Evolutionary conservation across 1,140 invertebrate genomes (phyloP), one percentile per base, ranked within the genome.

Genomic region (Drosophila kikkawai): DNA sequence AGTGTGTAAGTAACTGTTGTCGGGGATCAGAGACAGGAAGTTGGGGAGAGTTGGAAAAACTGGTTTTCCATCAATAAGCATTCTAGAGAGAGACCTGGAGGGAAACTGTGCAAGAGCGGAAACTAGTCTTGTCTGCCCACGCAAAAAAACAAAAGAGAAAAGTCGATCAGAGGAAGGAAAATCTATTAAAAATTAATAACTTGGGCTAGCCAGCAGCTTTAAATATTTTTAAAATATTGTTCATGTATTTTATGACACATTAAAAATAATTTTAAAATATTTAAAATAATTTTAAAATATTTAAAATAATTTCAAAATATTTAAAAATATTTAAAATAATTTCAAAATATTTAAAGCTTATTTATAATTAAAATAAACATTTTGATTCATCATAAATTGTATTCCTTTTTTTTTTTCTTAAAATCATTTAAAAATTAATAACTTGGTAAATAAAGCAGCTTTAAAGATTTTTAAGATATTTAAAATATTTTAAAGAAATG

Each of bases 1-100:
- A 56, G 36, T 56, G 53, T 56, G 55, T 57, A 22, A 22, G 22
- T 70, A 68, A 70, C 67, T 55, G 63, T 70, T 70, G 51, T 55
- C 12, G 29, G 36, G 44, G 45, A 19, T 22, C 26, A 8, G 37
- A 39, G 59, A 48, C 48, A 69, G 67, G 67, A 68, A 45, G 67
- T 56, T 17, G 47, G 61, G 26, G 13, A 39, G 56, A 58, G 59
- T n/a, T 66, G 22, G 47, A 37, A 69, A 51, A 70, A 70, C 67
- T 70, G 48, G 67, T 50, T 70, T 67, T 68, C 15, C 48, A 29
- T 36, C 61, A 36, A 19, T 22, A 32, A 53, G 42, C 29, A 26
- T 66, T 66, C 63, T 65, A 19, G 32, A 36, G 17, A 36, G 17
- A 39, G 58, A 34, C 6, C 32, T 1, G 15, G 2, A 7, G 34